phyloP scores from a whole-genome alignment of 92 coral and sea anemone genomes.

The Parazoanthus atlanticus region DNA sequence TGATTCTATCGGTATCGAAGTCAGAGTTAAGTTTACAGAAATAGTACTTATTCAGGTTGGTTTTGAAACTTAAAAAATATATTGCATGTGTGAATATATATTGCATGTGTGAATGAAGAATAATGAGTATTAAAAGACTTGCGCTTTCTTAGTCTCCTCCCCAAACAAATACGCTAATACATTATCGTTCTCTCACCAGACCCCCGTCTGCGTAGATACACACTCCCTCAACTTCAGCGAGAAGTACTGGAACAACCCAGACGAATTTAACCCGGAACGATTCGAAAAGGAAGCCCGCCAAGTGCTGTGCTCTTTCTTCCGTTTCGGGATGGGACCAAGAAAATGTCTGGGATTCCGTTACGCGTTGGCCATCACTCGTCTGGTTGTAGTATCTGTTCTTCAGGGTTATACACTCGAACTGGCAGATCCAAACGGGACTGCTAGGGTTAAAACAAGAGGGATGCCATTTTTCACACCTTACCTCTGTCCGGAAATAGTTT shows the following conservation, averaged over 20 bases:
- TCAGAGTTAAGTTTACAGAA: too few relatives aligned
- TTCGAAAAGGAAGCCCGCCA: constrained; percentile 71
- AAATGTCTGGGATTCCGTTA: constrained; percentile 90
- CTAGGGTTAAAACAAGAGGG: constrained; percentile 71
- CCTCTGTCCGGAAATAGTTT: constrained; percentile 73
- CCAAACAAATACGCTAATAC: not conserved
- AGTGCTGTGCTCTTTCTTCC: constrained; percentile 80
- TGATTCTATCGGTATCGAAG: too few relatives aligned
- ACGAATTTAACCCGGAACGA: constrained; percentile 79
- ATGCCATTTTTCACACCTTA: constrained; percentile 84
- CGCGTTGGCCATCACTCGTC: constrained; percentile 83
- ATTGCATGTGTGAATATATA: too few relatives aligned
- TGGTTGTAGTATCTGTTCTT: constrained; percentile 71
- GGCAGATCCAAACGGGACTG: constrained; percentile 44
- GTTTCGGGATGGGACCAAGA: constrained; percentile 96
- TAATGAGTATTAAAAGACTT: too few relatives aligned
- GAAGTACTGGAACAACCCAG: constrained; percentile 80
- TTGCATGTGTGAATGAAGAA: too few relatives aligned
- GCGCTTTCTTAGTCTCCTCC: too few relatives aligned
- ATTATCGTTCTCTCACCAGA: constrained; percentile 51
- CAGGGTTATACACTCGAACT: constrained; percentile 66
- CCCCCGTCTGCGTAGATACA: constrained; percentile 90
- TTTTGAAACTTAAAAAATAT: too few relatives aligned
- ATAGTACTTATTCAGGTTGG: too few relatives aligned
- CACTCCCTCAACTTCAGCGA: constrained; percentile 82